Base-by-base conservation (phyloP, 2,888 invertebrate genomes). In the Pandemis cinnamomeana region DNA sequence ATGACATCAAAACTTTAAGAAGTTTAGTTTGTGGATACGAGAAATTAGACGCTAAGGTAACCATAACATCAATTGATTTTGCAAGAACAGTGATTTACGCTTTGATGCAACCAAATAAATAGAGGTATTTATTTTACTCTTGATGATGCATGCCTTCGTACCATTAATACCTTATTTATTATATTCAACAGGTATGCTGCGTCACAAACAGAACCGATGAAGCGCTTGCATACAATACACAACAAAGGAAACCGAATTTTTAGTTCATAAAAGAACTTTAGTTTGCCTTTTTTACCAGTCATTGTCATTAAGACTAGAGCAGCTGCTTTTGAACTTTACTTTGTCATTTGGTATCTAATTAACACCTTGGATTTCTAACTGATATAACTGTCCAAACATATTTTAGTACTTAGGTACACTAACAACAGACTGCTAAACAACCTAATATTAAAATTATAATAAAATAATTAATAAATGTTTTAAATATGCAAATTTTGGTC, bases 1-100 rank as follows among this genome's bases (percentile, higher is more conserved):
- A 67, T 46, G 62, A 75, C 8, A 11, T 10, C 0, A 7, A 44
- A 27, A 70, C 36, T 5, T 61, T 80, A 41, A 76, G 53, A 27
- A 64, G 68, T 10, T 66, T 78, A 63, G 58, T 62, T 53, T 83
- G 83, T 76, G 80, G 79, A 67, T 80, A 67, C 44, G 74, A 78
- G 4, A 66, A 41, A 7, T 36, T 3, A n/a, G 7, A 13, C 4
- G 75, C 78, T 7, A 77, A 71, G 80, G 82, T 82, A 80, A 62
- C 53, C 55, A 55, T 15, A 2, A 15, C 11, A 15, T 15, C n/a
- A 7, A 15, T 53, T 53, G 15, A 20, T 20, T 62, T 62, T 48
- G 13, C 13, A 48, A 13, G 5, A 48, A 62, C 15, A 0, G 44
- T 42, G 5, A n/a, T 44, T 1, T 42, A 7, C 15, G n/a, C 10